Percentiles rank a stretch among this genome's conserved stretches.
These are phyloP conservation scores for Datnioides undecimradiatus DNA, from an alignment of 2,113 vertebrate species.

Conservation along the genomic window DNA sequence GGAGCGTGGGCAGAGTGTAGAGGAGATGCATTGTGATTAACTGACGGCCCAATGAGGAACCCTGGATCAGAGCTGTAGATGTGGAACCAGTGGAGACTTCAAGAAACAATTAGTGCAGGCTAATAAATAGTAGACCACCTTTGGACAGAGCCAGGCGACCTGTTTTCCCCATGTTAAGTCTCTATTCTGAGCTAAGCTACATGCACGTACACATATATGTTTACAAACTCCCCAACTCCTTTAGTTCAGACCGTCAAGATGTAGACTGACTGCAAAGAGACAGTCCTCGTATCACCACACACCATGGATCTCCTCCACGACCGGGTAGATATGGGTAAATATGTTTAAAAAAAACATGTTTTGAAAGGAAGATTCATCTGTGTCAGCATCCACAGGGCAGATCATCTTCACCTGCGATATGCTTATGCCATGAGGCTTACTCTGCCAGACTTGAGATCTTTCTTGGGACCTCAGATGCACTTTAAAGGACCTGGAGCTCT, in stretches of 20 bases:
- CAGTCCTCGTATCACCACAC: neutral
- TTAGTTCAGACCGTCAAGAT: too few relatives aligned
- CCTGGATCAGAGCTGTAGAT: neutral
- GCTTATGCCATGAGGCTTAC: neutral
- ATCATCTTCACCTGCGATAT: neutral
- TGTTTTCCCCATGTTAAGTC: neutral
- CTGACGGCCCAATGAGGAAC: conserved; percentile 57
- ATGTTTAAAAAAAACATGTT: too few relatives aligned
- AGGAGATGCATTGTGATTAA: conserved; percentile 67
- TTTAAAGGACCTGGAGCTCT: neutral
- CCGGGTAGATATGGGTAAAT: too few relatives aligned
- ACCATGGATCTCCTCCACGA: too few relatives aligned
- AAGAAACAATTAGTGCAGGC: neutral
- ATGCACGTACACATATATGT: too few relatives aligned
- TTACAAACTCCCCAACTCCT: too few relatives aligned
- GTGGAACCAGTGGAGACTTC: neutral
- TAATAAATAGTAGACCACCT: neutral
- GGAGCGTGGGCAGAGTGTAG: conserved; percentile 37
- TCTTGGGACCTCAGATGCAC: neutral
- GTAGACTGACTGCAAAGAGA: too few relatives aligned
- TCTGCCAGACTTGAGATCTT: neutral
- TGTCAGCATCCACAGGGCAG: neutral
- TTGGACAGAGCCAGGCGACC: neutral
- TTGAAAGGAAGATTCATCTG: neutral
- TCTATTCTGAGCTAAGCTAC: neutral